Evolutionary conservation across 2,888 invertebrate genomes (phyloP).

Genomic region (Xiphydria camelus): DNA sequence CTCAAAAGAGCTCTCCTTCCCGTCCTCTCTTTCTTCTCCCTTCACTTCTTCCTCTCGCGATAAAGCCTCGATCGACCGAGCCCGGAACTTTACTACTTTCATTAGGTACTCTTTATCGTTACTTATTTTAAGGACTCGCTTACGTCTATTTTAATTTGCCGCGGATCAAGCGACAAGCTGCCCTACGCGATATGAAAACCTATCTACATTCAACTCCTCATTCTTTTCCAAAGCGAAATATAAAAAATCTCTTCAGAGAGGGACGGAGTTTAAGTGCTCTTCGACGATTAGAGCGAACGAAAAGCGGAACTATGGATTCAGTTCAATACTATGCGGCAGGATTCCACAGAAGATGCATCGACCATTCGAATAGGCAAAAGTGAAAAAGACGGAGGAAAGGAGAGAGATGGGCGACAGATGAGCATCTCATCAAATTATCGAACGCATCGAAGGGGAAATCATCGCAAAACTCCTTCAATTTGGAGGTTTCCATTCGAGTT

Average conservation of each 20-base stretch:
- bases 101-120: slow-evolving; percentile 53
- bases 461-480: no score
- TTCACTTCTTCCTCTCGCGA: no score
- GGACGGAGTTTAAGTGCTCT: slow-evolving; percentile 24
- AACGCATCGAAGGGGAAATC: no score
- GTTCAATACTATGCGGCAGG: no score
- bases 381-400: no score
- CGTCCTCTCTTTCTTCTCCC: slow-evolving; percentile 24
- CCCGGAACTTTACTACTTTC: no score
- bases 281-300: slow-evolving; percentile 21
- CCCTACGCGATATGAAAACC: slow-evolving; percentile 7
- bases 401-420: no score
- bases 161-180: slow-evolving; percentile 36
- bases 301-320: no score
- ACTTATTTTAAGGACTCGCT: slow-evolving; percentile 41
- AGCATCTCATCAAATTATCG: no score
- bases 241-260: slow-evolving; percentile 30
- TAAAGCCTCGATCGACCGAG: no score
- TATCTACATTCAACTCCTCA: slow-evolving; percentile 49
- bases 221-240: slow-evolving; percentile 51
- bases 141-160: slow-evolving; percentile 51
- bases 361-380: no score
- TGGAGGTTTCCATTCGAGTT: background rate
- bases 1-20: slow-evolving; percentile 30
- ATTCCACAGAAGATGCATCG: no score